Evolutionary conservation across 2,113 vertebrate species (phyloP).

Genomic region (Puffinus mauretanicus): DNA sequence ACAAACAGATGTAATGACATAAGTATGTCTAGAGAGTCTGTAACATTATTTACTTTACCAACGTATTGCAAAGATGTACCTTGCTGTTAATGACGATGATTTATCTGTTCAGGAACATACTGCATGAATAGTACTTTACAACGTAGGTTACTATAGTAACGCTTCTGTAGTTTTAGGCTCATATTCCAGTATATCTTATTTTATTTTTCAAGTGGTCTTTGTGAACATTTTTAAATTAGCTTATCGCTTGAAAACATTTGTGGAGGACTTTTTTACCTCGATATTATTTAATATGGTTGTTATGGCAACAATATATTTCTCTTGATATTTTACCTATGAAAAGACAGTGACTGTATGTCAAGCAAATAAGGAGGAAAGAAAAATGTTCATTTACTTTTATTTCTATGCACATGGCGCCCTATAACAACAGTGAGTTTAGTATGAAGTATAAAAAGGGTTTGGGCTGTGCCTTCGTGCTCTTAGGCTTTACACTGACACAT

Average conservation of each 20-base stretch:
- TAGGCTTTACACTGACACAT: background rate
- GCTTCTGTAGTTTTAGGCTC: background rate
- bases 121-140: conserved; percentile 14
- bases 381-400: background rate
- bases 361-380: background rate
- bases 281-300: conserved; percentile 60
- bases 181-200: conserved; percentile 26
- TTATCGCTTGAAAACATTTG: conserved; percentile 68
- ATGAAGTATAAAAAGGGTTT: background rate
- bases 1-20: background rate
- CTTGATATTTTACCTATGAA: conserved; percentile 38
- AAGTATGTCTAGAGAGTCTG: background rate
- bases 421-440: background rate
- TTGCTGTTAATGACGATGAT: conserved; percentile 39
- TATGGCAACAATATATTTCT: conserved; percentile 40
- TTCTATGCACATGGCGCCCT: background rate
- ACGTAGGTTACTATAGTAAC: conserved; percentile 55
- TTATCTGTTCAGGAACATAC: conserved; percentile 28
- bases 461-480: background rate
- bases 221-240: conserved; percentile 56
- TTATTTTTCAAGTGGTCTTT: conserved; percentile 36
- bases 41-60: conserved; percentile 24
- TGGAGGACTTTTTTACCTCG: conserved; percentile 19
- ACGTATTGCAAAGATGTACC: background rate
- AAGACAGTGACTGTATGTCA: background rate